These are phyloP conservation scores for Hylyphantes graminicola DNA, from an alignment of 1,140 invertebrate genomes.

Conservation along the genomic window DNA sequence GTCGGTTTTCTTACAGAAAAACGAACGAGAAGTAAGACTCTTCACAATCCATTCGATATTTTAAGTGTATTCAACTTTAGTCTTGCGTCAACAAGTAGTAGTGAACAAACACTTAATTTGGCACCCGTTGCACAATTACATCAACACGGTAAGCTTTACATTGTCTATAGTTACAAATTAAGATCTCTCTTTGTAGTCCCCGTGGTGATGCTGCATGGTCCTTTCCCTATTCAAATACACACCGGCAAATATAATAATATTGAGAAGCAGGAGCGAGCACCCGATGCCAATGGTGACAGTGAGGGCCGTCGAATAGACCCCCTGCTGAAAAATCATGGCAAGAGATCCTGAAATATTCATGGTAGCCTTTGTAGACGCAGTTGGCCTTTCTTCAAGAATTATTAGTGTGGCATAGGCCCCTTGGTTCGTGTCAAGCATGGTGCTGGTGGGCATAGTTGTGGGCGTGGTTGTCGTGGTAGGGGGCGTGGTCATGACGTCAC, in stretches of 20 bases:
- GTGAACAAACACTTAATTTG: not conserved
- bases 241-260: slow-evolving; percentile 91
- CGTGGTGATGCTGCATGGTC: slow-evolving; percentile 70
- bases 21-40: too few relatives aligned
- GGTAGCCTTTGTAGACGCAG: slow-evolving; percentile 16
- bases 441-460: not conserved
- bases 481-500: slow-evolving; percentile 11
- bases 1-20: too few relatives aligned
- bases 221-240: slow-evolving; percentile 92
- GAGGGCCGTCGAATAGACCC: slow-evolving; percentile 88
- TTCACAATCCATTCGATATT: too few relatives aligned
- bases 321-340: slow-evolving; percentile 64
- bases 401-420: slow-evolving; percentile 37
- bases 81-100: too few relatives aligned
- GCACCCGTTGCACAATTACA: not conserved
- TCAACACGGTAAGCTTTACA: not conserved
- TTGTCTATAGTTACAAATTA: not conserved
- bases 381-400: slow-evolving; percentile 44
- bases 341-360: slow-evolving; percentile 55
- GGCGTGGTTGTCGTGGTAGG: slow-evolving; percentile 29
- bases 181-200: slow-evolving; percentile 56
- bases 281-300: slow-evolving; percentile 94
- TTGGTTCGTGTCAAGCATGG: not conserved
- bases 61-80: too few relatives aligned
- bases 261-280: slow-evolving; percentile 87